These are phyloP conservation scores for Ophion ellenae DNA, from an alignment of 2,888 invertebrate species.

Conservation along the genomic window DNA sequence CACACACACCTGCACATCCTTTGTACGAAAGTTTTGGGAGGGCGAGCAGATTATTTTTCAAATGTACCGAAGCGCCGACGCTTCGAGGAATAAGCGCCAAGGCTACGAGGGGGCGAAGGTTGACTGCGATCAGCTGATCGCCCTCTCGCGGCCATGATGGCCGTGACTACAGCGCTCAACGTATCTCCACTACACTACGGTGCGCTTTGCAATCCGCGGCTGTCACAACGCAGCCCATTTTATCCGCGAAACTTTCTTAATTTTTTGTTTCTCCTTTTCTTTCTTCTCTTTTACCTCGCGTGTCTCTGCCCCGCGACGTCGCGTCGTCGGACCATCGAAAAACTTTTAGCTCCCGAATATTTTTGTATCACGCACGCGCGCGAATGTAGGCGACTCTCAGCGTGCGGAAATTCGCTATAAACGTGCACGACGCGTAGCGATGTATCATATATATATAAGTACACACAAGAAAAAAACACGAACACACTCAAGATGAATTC, in stretches of 20 bases:
- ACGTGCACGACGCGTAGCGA: not conserved
- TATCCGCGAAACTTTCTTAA: constrained; percentile 3
- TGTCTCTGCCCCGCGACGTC: not conserved
- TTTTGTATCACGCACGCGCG: constrained; percentile 19
- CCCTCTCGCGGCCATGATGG: constrained; percentile 70
- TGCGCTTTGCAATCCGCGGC: not conserved
- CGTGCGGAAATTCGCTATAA: not conserved
- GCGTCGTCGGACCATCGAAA: not conserved
- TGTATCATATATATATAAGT: not conserved
- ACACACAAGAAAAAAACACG: not conserved
- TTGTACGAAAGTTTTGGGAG: not conserved
- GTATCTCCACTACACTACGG: not conserved
- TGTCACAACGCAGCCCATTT: not conserved
- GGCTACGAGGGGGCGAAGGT: constrained; percentile 69
- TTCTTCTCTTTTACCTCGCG: not conserved
- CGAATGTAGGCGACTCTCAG: not conserved
- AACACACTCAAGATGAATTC: not conserved
- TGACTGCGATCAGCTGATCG: constrained; percentile 76
- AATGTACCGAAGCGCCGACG: constrained; percentile 43
- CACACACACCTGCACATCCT: not conserved
- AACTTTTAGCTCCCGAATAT: constrained; percentile 20
- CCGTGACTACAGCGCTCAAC: constrained; percentile 38
- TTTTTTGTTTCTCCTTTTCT: not conserved
- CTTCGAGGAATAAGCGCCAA: constrained; percentile 26
- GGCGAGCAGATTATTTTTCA: not conserved